A percentile compares a stretch with the other conserved stretches of the same genome.
Evolutionary conservation across 2,888 invertebrate species (phyloP).

Genomic region (Rosalia funebris): DNA sequence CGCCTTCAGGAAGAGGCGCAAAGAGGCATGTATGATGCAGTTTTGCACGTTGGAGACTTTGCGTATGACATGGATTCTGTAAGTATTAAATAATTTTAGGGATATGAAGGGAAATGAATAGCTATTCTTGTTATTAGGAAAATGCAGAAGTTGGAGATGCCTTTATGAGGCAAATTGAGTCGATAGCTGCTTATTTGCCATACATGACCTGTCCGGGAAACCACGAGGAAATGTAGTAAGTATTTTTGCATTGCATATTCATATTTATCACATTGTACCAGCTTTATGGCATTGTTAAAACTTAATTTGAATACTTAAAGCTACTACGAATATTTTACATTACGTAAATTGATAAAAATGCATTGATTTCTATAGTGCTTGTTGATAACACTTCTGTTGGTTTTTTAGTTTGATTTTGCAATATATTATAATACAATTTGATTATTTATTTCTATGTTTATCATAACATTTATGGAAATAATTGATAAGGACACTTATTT

Average conservation of each 20-base stretch:
- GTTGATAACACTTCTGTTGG: no score
- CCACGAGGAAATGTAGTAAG: conserved; percentile 86
- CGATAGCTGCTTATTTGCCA: conserved; percentile 88
- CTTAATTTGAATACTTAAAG: neutral
- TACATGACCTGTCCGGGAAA: conserved; percentile 96
- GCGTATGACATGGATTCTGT: conserved; percentile 91
- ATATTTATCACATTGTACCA: neutral
- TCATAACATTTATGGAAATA: neutral
- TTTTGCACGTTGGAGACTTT: conserved; percentile 94
- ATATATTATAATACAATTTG: no score
- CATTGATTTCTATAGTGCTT: neutral
- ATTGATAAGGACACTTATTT: no score
- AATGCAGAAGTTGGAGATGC: conserved; percentile 87
- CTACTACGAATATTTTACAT: neutral
- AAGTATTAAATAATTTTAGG: conserved; percentile 40
- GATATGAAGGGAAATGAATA: neutral
- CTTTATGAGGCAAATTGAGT: conserved; percentile 92
- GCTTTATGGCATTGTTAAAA: neutral
- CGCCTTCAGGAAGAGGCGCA: conserved; percentile 87
- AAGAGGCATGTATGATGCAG: conserved; percentile 81
- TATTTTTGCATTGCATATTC: conserved; percentile 17
- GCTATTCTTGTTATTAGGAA: conserved; percentile 61
- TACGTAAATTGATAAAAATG: neutral
- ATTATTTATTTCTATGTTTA: neutral
- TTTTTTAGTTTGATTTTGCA: no score